Evolutionary conservation across 2,797 vertebrate genomes (phyloP), one percentile per base, ranked within the genome.

Genomic region (Manis pentadactyla): DNA sequence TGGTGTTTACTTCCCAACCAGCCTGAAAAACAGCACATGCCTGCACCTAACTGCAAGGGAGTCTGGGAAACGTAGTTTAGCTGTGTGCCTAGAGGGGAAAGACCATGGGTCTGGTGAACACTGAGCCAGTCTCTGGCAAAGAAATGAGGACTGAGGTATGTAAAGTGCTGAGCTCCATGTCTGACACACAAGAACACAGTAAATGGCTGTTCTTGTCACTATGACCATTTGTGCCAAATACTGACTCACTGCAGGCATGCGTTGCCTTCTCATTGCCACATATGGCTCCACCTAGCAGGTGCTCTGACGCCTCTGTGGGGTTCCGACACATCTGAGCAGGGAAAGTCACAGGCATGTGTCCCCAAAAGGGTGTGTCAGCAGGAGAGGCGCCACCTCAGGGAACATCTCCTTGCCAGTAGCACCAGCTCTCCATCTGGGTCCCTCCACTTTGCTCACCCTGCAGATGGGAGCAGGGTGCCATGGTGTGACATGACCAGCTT

Each of bases 61-160:
- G 5, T 12, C 93, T 98, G 97, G 96, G 96, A 97, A 95, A 85
- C 96, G 96, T 95, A 97, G 93, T 95, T 71, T 37, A 94, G 55
- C 17, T 51, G 9, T 7, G 17, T 11, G 57, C 61, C 68, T 46
- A 34, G 55, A 81, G 90, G 63, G 63, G 34, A 85, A 68, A 85
- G 46, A 84, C 94, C 84, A 42, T 14, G 39, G 25, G 4, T 90
- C 69, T 78, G 69, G 73, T 57, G 51, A 73, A 42, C 14, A 4
- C 61, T 17, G 66, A 95, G 68, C 49, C 29, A 27, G 34, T 66
- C 46, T 77, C 91, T 39, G 78, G 63, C 57, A 11, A 53, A 18
- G 57, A 42, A 27, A 17, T 5, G 39, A 78, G 34, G 81, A 37
- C 71, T 42, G 37, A 69, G 39, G 73, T 23, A 13, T 0, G n/a